Conservation (phyloP, 2,797 vertebrate species). For the Podargus strigoides region DNA sequence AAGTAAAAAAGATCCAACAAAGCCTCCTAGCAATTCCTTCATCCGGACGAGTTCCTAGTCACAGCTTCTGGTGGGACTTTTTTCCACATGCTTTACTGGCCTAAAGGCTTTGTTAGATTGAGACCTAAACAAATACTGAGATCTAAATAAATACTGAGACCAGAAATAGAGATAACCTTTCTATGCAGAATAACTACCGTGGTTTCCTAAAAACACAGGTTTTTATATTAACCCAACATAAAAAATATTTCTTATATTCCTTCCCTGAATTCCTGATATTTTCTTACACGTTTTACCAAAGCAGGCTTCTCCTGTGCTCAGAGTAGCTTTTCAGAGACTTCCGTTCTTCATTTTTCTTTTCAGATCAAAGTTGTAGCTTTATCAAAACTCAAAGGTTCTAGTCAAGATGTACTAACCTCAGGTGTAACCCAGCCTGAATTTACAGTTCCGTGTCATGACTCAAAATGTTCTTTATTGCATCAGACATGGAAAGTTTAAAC, state of each 20-base stretch:
- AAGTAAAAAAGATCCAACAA: background rate
- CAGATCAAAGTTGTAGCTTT: constrained; percentile 8
- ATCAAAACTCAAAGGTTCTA: background rate
- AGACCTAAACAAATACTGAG: background rate
- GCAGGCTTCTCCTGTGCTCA: background rate
- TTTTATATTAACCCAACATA: background rate
- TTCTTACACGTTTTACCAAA: background rate
- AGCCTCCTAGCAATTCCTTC: background rate
- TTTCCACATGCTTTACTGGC: background rate
- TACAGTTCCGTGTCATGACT: background rate
- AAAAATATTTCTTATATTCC: background rate
- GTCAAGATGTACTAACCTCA: background rate
- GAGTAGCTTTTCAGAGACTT: constrained; percentile 18
- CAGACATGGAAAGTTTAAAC: background rate
- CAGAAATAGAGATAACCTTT: background rate
- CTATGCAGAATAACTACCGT: background rate
- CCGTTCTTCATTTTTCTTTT: background rate
- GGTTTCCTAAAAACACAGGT: background rate
- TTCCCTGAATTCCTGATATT: background rate
- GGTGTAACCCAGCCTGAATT: background rate
- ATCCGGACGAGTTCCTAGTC: background rate
- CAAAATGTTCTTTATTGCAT: background rate
- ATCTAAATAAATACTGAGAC: background rate
- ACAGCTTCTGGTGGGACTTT: background rate
- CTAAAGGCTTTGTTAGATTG: background rate